Evolutionary conservation across 2,797 vertebrate genomes (phyloP).

Genomic region (Lithobates pipiens): DNA sequence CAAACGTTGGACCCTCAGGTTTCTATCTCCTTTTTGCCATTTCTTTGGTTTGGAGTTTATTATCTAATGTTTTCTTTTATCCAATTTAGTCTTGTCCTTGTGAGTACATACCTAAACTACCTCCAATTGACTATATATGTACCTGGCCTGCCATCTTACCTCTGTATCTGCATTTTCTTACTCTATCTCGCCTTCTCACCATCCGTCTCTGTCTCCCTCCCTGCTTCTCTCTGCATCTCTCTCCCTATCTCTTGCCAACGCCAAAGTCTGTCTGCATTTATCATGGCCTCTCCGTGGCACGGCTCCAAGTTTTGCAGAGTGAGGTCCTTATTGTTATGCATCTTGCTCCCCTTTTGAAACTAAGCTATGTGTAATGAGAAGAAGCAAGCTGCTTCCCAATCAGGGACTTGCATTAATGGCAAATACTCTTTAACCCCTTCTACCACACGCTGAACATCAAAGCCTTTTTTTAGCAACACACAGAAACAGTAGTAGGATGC

Average conservation of each 20-base stretch:
- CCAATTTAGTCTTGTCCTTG: background rate
- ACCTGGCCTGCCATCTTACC: slow-evolving; percentile 4
- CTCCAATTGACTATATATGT: background rate
- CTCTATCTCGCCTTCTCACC: slow-evolving; percentile 30
- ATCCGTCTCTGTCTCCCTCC: slow-evolving; percentile 44
- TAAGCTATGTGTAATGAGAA: slow-evolving; percentile 74
- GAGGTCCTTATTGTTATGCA: slow-evolving; percentile 75
- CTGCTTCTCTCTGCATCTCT: slow-evolving; percentile 56
- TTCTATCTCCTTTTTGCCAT: background rate
- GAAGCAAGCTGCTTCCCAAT: slow-evolving; percentile 74
- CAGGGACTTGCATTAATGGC: slow-evolving; percentile 67
- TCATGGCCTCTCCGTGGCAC: slow-evolving; percentile 67
- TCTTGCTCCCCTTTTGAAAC: slow-evolving; percentile 72
- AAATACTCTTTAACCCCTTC: slow-evolving; percentile 60
- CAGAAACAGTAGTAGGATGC: background rate
- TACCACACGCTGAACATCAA: slow-evolving; percentile 57
- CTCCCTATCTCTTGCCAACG: slow-evolving; percentile 64
- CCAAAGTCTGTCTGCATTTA: slow-evolving; percentile 64
- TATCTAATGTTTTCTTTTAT: background rate
- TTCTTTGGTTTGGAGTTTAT: background rate
- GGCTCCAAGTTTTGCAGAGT: slow-evolving; percentile 70
- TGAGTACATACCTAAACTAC: background rate
- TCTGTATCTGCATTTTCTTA: slow-evolving; percentile 46
- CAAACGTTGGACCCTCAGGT: background rate
- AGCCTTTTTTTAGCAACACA: background rate